A percentile compares a stretch with the other conserved stretches of the same genome.
Evolutionary conservation across 2,888 invertebrate species (phyloP).

Genomic region (Meandrusa payeni): DNA sequence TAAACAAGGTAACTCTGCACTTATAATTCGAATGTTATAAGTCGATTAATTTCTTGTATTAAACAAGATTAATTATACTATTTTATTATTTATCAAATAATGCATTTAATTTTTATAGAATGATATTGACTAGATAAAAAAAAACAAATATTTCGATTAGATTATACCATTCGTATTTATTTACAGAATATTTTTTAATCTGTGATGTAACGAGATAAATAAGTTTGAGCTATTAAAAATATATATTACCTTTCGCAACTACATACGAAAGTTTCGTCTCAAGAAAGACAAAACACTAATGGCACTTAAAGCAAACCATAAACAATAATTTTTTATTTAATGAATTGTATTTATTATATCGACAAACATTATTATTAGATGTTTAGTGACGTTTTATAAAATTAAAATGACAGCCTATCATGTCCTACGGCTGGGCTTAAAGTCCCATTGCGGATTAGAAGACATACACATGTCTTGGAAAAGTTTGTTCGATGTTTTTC

Average conservation of each 20-base stretch:
- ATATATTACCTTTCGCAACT: not conserved
- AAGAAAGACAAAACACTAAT: constrained; percentile 7
- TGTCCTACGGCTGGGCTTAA: too few relatives aligned
- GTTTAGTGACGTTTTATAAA: too few relatives aligned
- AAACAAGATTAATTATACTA: constrained; percentile 5
- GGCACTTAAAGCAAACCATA: constrained; percentile 14
- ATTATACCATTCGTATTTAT: constrained; percentile 25
- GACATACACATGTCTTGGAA: too few relatives aligned
- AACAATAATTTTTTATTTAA: not conserved
- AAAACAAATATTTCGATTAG: constrained; percentile 30
- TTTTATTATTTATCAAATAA: constrained; percentile 1
- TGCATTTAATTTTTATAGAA: constrained; percentile 22
- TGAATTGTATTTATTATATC: too few relatives aligned
- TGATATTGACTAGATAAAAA: constrained; percentile 50
- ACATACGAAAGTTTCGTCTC: not conserved
- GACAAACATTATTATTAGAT: too few relatives aligned
- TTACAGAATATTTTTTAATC: constrained; percentile 25
- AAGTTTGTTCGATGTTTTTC: too few relatives aligned
- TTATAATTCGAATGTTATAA: constrained; percentile 21
- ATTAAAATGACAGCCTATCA: too few relatives aligned
- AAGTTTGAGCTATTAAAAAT: too few relatives aligned
- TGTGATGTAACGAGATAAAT: not conserved
- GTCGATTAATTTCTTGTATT: not conserved
- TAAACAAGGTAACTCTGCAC: constrained; percentile 38
- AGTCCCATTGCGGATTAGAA: too few relatives aligned